Percentiles rank a stretch among this genome's conserved stretches.
phyloP scores from a whole-genome alignment of 2,113 vertebrate genomes.

The Pterocles gutturalis region DNA sequence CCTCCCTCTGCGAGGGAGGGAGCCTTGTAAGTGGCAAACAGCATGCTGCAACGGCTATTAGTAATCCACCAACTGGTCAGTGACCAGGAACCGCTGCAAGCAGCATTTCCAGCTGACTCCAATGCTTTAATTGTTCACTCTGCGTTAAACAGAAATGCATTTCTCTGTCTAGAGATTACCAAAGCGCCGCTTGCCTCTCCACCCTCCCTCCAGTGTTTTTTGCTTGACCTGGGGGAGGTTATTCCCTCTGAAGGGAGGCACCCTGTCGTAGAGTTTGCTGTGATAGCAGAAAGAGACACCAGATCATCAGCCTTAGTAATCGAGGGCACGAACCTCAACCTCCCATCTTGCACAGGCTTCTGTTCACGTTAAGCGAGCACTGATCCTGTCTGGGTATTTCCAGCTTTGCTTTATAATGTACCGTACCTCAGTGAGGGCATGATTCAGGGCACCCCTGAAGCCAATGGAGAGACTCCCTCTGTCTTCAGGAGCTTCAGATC shows the following conservation, averaged over 20 bases:
- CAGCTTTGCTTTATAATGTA: neutral
- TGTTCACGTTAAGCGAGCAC: neutral
- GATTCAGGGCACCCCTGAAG: neutral
- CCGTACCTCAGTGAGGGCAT: accelerated
- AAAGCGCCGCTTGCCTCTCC: neutral
- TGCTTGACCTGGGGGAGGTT: neutral
- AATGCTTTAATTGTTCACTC: neutral
- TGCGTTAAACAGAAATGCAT: neutral
- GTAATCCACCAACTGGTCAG: neutral
- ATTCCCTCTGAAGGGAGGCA: neutral
- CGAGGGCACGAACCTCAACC: accelerated
- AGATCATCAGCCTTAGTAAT: accelerated
- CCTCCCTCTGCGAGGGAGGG: neutral
- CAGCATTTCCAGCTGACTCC: neutral
- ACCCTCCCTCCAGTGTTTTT: accelerated
- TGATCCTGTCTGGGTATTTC: neutral
- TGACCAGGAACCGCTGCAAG: neutral
- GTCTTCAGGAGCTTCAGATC: neutral
- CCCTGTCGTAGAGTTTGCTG: neutral
- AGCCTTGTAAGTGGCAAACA: neutral
- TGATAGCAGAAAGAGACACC: neutral
- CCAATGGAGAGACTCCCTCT: neutral
- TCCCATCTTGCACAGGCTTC: neutral
- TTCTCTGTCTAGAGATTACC: neutral
- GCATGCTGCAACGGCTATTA: accelerated